A percentile compares a stretch with the other conserved stretches of the same genome.
Evolutionary conservation across 2,797 vertebrate species (phyloP).

Genomic region (Lepilemur ruficaudatus): DNA sequence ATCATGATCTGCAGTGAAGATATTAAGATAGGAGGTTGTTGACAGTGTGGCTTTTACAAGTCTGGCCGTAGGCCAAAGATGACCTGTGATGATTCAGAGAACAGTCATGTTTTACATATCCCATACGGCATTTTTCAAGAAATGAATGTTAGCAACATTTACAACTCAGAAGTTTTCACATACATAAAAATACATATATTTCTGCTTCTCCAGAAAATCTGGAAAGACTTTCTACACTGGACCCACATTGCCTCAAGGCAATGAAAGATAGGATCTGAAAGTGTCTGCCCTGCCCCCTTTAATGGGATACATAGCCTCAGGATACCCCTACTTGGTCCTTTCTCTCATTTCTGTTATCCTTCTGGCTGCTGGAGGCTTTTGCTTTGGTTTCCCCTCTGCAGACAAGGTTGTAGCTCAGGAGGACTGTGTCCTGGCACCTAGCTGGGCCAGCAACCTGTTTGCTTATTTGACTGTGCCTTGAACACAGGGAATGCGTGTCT

Average conservation of each 20-base stretch:
- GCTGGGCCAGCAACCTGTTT: not conserved
- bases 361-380: not conserved
- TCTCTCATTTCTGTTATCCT: not conserved
- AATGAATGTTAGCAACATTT: not conserved
- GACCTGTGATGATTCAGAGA: not conserved
- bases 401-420: not conserved
- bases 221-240: not conserved
- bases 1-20: not conserved
- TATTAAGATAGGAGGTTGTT: not conserved
- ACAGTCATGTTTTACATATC: not conserved
- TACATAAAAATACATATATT: not conserved
- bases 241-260: not conserved
- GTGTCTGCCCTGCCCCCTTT: not conserved
- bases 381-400: not conserved
- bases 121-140: not conserved
- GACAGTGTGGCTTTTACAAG: not conserved
- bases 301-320: not conserved
- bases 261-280: not conserved
- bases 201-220: not conserved
- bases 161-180: conserved; percentile 15
- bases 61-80: not conserved
- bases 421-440: not conserved
- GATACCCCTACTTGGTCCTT: not conserved
- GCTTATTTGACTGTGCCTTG: not conserved
- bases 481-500: not conserved